Percentiles rank a stretch among this genome's conserved stretches.
These are phyloP conservation scores for Potamilus streckersoni DNA, from an alignment of 1,140 invertebrate genomes.

Conservation along the genomic window DNA sequence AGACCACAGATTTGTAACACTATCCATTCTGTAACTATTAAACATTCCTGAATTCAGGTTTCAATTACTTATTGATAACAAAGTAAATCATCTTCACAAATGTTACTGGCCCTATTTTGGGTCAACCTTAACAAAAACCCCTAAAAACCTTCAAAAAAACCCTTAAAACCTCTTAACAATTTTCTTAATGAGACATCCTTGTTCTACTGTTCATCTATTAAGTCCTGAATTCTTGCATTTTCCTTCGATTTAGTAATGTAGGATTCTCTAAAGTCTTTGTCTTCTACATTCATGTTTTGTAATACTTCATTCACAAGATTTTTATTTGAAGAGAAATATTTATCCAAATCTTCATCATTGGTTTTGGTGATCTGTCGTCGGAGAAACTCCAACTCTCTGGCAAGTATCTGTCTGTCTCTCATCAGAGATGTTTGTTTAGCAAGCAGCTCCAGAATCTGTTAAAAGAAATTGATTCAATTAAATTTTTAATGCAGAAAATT, in stretches of 20 bases:
- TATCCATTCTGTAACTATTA: too few species aligned
- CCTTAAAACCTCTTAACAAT: too few species aligned
- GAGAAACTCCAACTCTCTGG: constrained; percentile 61
- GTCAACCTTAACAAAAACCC: too few species aligned
- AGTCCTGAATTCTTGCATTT: neutral
- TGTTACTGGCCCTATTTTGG: too few species aligned
- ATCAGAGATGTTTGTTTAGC: constrained; percentile 48
- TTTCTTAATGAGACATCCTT: too few species aligned
- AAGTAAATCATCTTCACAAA: too few species aligned
- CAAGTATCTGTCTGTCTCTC: constrained; percentile 56
- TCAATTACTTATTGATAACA: too few species aligned
- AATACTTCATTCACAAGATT: constrained; percentile 57
- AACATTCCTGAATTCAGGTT: too few species aligned
- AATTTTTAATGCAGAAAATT: neutral
- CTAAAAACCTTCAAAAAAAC: too few species aligned
- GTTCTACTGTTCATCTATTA: too few species aligned
- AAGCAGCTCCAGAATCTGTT: constrained; percentile 57
- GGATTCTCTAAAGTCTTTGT: constrained; percentile 33
- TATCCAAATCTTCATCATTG: constrained; percentile 45
- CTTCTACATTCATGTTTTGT: constrained; percentile 46
- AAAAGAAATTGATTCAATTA: constrained; percentile 6
- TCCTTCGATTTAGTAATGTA: constrained; percentile 21
- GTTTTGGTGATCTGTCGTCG: constrained; percentile 47
- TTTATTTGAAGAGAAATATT: constrained; percentile 52
- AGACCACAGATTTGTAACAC: too few species aligned